Percentiles rank a stretch among this genome's conserved stretches.
Evolutionary conservation across 2,113 vertebrate species (phyloP).

Genomic region (Misgurnus mizolepis): DNA sequence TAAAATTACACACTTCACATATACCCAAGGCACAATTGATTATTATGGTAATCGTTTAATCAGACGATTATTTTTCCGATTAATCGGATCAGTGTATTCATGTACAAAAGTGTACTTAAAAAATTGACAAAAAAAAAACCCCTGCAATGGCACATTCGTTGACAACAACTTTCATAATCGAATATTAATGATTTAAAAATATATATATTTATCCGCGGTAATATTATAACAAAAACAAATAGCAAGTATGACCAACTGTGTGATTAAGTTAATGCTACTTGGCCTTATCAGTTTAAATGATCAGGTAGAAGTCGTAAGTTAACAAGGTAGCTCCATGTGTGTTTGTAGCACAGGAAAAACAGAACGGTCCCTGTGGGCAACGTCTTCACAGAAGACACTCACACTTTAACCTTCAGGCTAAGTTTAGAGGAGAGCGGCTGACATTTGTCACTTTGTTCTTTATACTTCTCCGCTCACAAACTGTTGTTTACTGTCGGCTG

Average conservation of each 20-base stretch:
- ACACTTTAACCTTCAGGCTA: conserved; percentile 58
- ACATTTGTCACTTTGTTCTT: conserved; percentile 49
- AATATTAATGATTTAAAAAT: no score
- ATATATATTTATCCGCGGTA: no score
- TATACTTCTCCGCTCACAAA: conserved; percentile 46
- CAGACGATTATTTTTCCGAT: no score
- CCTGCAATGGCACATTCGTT: no score
- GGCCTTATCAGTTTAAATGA: neutral
- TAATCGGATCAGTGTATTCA: no score
- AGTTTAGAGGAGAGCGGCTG: conserved; percentile 48
- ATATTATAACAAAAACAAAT: neutral
- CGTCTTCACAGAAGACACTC: conserved; percentile 27
- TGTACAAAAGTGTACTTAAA: no score
- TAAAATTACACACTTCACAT: no score
- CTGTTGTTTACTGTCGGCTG: conserved; percentile 58
- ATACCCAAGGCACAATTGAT: no score
- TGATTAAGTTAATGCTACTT: conserved; percentile 4
- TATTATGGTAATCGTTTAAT: no score
- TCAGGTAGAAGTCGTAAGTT: neutral
- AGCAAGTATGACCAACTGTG: neutral
- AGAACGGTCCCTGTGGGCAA: conserved; percentile 24
- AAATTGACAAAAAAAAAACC: no score
- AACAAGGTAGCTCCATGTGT: neutral
- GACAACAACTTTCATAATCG: no score
- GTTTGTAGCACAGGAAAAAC: conserved; percentile 5